phyloP scores from a whole-genome alignment of 2,888 invertebrate species.

The Orchesella flavescens region DNA sequence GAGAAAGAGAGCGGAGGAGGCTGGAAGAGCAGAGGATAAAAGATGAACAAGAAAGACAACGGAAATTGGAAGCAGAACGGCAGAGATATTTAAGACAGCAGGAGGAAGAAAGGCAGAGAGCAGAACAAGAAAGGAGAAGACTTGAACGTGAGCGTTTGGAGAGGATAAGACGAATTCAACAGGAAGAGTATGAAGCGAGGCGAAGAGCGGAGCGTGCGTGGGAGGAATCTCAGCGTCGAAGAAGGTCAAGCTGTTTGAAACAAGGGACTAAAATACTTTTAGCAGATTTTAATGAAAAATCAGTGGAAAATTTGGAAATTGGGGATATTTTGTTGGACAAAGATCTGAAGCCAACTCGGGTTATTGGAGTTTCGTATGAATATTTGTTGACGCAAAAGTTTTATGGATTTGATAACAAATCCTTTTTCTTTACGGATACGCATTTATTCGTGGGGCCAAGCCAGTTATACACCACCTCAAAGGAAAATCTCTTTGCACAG shows the following conservation, averaged over 20 bases:
- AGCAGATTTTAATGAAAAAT: constrained; percentile 44
- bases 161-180: too few relatives aligned
- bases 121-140: background rate
- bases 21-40: background rate
- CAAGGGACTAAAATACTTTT: constrained; percentile 55
- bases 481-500: background rate
- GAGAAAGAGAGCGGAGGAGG: background rate
- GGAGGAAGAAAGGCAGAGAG: background rate
- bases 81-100: background rate
- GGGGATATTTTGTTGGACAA: constrained; percentile 62
- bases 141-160: too few relatives aligned
- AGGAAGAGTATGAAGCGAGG: too few relatives aligned
- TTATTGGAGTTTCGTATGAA: constrained; percentile 46
- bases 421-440: constrained; percentile 51
- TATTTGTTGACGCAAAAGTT: constrained; percentile 44
- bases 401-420: constrained; percentile 58
- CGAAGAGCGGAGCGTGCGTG: too few relatives aligned
- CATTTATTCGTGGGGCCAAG: constrained; percentile 51
- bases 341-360: constrained; percentile 42
- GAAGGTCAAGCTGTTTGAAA: constrained; percentile 44
- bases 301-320: constrained; percentile 46
- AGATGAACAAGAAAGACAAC: background rate
- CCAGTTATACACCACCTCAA: constrained; percentile 30
- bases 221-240: background rate
- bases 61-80: background rate